Conservation (phyloP, 2,113 vertebrate genomes). For the Andinoacara biseriatus region DNA sequence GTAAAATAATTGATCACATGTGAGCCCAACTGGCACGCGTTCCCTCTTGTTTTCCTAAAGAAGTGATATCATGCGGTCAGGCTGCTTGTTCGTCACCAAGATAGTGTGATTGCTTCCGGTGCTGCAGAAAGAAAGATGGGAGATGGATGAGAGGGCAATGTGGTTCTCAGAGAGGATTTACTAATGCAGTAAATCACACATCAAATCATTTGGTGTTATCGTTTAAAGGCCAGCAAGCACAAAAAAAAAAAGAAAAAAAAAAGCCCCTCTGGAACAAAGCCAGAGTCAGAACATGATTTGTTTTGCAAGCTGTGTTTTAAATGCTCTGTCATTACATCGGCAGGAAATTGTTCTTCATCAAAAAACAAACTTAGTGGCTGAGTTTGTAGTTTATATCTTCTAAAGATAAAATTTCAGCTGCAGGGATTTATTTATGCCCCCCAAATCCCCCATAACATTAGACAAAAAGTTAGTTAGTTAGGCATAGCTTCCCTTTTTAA, state of each 20-base stretch:
- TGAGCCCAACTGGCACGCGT: slow-evolving; percentile 79
- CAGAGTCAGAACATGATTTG: slow-evolving; percentile 27
- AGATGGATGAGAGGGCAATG: slow-evolving; percentile 55
- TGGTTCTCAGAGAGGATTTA: slow-evolving; percentile 61
- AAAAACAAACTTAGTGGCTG: slow-evolving; percentile 25
- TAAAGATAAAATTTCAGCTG: slow-evolving; percentile 23
- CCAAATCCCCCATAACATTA: neutral
- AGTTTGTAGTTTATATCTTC: slow-evolving; percentile 3
- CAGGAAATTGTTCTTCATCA: slow-evolving; percentile 67
- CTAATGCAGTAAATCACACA: slow-evolving; percentile 67
- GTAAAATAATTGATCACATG: slow-evolving; percentile 84
- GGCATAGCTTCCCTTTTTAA: neutral
- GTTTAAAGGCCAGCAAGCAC: neutral
- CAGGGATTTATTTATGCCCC: neutral
- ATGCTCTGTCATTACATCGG: slow-evolving; percentile 37
- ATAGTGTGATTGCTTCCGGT: slow-evolving; percentile 82
- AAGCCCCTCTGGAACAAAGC: slow-evolving; percentile 16
- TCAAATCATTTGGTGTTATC: slow-evolving; percentile 66
- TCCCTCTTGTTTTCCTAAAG: slow-evolving; percentile 78
- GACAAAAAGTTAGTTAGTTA: neutral
- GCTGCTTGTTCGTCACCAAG: slow-evolving; percentile 67
- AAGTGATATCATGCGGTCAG: slow-evolving; percentile 78
- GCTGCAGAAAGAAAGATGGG: slow-evolving; percentile 28
- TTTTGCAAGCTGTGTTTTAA: slow-evolving; percentile 39
- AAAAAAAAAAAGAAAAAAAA: slow-evolving; percentile 49